Percentiles rank a stretch among this genome's conserved stretches.
Evolutionary conservation across 2,888 invertebrate species (phyloP).

Genomic region (Phaonia tiefii): DNA sequence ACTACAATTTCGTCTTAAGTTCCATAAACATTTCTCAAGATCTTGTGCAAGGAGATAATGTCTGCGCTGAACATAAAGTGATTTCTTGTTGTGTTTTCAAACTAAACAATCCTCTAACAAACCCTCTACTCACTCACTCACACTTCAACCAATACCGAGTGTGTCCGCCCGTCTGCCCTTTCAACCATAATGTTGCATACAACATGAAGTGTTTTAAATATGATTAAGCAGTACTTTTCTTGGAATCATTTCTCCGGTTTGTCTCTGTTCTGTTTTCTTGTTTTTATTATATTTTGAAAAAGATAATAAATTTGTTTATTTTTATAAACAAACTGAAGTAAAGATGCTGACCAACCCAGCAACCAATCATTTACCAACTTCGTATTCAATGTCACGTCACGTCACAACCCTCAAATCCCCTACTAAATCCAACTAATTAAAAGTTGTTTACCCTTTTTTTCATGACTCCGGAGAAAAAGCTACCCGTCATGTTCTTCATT

Average conservation of each 20-base stretch:
- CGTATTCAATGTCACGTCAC: too few relatives aligned
- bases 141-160: too few relatives aligned
- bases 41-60: constrained; percentile 13
- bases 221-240: constrained; percentile 55
- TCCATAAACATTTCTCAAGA: constrained; percentile 21
- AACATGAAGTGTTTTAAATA: constrained; percentile 54
- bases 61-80: constrained; percentile 62
- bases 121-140: too few relatives aligned
- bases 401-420: not conserved
- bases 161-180: constrained; percentile 15
- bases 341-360: too few relatives aligned
- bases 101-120: not conserved
- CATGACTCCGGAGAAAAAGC: too few relatives aligned
- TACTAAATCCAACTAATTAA: constrained; percentile 3
- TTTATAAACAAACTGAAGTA: constrained; percentile 14
- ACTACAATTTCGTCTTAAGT: not conserved
- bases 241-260: constrained; percentile 5
- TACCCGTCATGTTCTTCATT: too few relatives aligned
- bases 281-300: constrained; percentile 6
- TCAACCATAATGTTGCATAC: not conserved
- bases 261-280: not conserved
- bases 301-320: constrained; percentile 63
- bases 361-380: too few relatives aligned
- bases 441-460: not conserved
- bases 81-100: not conserved